A percentile compares a stretch with the other conserved stretches of the same genome.
These are phyloP conservation scores for Pluvianellus socialis DNA, from an alignment of 2,113 vertebrate genomes.

Conservation along the genomic window DNA sequence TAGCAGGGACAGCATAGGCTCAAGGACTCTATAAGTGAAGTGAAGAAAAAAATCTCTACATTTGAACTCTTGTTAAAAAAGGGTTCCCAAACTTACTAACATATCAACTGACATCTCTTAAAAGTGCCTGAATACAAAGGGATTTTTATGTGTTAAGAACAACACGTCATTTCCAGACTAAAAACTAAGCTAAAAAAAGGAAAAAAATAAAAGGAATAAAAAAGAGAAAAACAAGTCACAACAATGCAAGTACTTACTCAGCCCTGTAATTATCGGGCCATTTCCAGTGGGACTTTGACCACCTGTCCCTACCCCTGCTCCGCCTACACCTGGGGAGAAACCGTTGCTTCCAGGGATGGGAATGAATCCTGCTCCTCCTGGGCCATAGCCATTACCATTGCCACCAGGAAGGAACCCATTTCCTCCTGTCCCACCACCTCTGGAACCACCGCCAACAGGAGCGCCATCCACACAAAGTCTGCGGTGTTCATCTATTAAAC, in stretches of 20 bases:
- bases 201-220: neutral
- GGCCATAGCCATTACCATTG: slow-evolving; percentile 67
- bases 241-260: slow-evolving; percentile 68
- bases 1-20: neutral
- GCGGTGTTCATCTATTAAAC: slow-evolving; percentile 77
- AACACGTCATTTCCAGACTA: neutral
- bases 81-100: neutral
- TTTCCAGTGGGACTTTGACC: slow-evolving; percentile 51
- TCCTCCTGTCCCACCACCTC: slow-evolving; percentile 61
- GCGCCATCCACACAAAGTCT: slow-evolving; percentile 77
- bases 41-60: neutral
- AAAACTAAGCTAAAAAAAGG: neutral
- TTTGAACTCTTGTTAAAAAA: neutral
- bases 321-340: slow-evolving; percentile 66
- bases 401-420: slow-evolving; percentile 52
- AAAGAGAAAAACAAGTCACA: neutral
- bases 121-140: neutral
- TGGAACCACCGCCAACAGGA: slow-evolving; percentile 65
- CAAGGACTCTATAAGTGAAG: neutral
- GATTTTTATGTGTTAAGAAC: neutral
- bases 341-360: slow-evolving; percentile 75
- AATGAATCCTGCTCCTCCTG: slow-evolving; percentile 71
- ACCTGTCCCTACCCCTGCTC: slow-evolving; percentile 65
- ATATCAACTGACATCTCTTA: neutral
- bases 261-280: slow-evolving; percentile 74